Percentiles rank a stretch among this genome's conserved stretches.
These are phyloP conservation scores for Manacus vitellinus DNA, from an alignment of 2,113 vertebrate species.

Conservation along the genomic window DNA sequence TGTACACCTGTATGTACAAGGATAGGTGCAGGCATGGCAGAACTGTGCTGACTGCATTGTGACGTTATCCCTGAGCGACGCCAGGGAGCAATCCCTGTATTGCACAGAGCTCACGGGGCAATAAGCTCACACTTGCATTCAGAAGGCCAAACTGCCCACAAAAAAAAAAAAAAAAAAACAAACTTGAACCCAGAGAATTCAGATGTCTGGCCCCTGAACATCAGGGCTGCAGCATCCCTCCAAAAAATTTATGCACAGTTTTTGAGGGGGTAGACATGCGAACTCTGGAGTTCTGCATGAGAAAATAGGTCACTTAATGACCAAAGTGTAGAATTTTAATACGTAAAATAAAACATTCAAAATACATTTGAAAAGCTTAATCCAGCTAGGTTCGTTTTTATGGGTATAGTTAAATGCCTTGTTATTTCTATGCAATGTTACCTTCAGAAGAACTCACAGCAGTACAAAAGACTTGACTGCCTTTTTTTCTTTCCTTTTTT, in stretches of 20 bases:
- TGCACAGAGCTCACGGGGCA: neutral
- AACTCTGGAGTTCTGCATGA: neutral
- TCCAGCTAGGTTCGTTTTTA: neutral
- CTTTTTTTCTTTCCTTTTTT: neutral
- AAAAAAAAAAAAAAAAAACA: neutral
- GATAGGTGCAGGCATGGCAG: neutral
- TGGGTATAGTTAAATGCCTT: neutral
- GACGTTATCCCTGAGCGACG: neutral
- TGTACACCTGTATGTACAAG: neutral
- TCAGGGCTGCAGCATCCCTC: neutral
- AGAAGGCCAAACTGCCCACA: neutral
- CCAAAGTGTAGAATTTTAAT: neutral
- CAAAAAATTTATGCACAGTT: neutral
- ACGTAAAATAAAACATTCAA: neutral
- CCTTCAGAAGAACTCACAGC: neutral
- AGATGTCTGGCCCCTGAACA: rapidly evolving
- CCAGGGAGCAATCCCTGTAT: neutral
- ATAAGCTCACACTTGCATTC: neutral
- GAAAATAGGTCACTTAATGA: neutral
- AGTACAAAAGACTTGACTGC: neutral
- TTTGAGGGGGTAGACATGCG: neutral
- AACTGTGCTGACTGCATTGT: neutral
- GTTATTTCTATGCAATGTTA: neutral
- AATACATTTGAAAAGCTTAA: neutral
- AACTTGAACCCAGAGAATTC: neutral